Base-by-base conservation (phyloP, 2,888 invertebrate genomes). In the Cheilosia grossa region DNA sequence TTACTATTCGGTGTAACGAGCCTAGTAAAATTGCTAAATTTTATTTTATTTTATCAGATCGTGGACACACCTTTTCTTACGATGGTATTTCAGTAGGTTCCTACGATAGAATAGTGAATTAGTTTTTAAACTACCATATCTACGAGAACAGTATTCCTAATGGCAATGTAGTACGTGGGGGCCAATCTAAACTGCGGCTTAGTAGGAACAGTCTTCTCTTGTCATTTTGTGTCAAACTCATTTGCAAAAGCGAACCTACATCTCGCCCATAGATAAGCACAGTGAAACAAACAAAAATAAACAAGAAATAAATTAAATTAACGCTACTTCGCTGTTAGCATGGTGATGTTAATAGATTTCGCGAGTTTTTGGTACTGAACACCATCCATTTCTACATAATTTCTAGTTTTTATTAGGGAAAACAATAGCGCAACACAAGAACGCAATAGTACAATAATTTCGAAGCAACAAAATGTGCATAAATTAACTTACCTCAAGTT, bases 281-380 rank as follows among this genome's bases (percentile, higher is more conserved):
- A 80, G 81, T 80, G 80, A 85, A 85, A 81, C 67, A 85, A 85
- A 85, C 85, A 77, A 75, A 85, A 85, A 85, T 85, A 85, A 85
- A 85, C 85, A 85, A 80, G 66, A 80, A 77, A 69, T 77, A 63
- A 85, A 85, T 77, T 81, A 67, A 81, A 81, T 81, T 72, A 77
- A 75, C 75, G 21, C 56, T 58, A 30, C 56, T 61, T 47, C n/a
- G 10, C 61, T 63, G 67, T 85, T 85, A 85, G 72, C 81, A 85
- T 85, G 77, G 30, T 72, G 66, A 51, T 85, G 85, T 67, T 85
- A 85, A 85, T 81, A 81, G 75, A 63, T 81, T 67, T 42, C 81
- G 51, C 81, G 66, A 85, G 80, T 77, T 77, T 63, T 40, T 37
- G 37, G 42, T 47, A 53, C 56, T 67, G 75, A 77, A 81, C 53